Percentiles rank a stretch among this genome's conserved stretches.
phyloP scores from a whole-genome alignment of 2,113 vertebrate genomes.

The Chloroceryle aenea region DNA sequence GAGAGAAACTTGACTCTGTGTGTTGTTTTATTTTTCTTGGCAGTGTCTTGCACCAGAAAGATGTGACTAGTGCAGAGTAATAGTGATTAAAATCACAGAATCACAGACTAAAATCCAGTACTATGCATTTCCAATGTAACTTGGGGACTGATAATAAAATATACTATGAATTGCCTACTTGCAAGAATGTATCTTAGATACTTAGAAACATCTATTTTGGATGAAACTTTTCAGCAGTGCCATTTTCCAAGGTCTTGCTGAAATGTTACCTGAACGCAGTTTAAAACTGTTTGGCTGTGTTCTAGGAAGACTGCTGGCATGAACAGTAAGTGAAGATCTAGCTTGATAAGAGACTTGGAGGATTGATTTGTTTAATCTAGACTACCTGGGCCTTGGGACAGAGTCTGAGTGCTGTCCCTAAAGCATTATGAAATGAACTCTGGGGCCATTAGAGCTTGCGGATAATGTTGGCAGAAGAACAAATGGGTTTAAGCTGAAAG shows the following conservation, averaged over 20 bases:
- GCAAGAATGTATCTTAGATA: background rate
- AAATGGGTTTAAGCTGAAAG: conserved; percentile 29
- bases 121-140: background rate
- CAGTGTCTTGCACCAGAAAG: background rate
- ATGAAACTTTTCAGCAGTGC: background rate
- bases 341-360: background rate
- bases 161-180: background rate
- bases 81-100: background rate
- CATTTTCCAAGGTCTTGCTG: background rate
- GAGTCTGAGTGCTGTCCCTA: background rate
- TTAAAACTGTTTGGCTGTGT: background rate
- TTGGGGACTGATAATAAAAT: background rate
- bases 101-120: background rate
- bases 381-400: background rate
- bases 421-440: background rate
- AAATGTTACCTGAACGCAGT: background rate
- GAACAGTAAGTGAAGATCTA: background rate
- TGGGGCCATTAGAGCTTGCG: background rate
- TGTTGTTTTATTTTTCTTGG: background rate
- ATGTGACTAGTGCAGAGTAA: background rate
- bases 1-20: background rate
- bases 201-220: background rate
- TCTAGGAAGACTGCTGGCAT: background rate
- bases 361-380: background rate
- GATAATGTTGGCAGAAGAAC: background rate